Percentiles rank a stretch among this genome's conserved stretches.
Evolutionary conservation across 2,888 invertebrate genomes (phyloP).

Genomic region (Escarpia spicata): DNA sequence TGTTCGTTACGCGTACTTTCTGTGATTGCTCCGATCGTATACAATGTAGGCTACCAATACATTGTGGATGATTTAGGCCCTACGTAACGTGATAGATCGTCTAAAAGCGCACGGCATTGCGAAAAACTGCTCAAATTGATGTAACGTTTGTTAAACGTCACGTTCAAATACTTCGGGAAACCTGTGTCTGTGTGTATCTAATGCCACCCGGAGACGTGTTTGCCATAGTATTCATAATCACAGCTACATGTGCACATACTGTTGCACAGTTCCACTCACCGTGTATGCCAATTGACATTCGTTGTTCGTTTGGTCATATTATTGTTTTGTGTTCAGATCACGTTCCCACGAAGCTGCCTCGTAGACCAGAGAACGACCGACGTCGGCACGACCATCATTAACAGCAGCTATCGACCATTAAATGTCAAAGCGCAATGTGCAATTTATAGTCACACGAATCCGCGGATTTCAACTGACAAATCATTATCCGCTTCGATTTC

Average conservation of each 20-base stretch:
- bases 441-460: not conserved
- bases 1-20: too few relatives aligned
- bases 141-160: too few relatives aligned
- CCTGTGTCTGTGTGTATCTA: too few relatives aligned
- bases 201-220: not conserved
- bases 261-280: not conserved
- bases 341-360: not conserved
- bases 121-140: too few relatives aligned
- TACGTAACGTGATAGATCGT: too few relatives aligned
- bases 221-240: not conserved
- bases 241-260: not conserved
- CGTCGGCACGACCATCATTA: not conserved
- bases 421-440: not conserved
- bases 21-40: too few relatives aligned
- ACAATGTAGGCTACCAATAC: too few relatives aligned
- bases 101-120: too few relatives aligned
- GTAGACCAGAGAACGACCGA: not conserved
- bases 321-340: not conserved
- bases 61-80: too few relatives aligned
- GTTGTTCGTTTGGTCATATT: not conserved
- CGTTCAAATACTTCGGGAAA: too few relatives aligned
- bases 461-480: not conserved
- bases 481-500: constrained; percentile 16
- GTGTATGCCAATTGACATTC: not conserved
- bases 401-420: not conserved